Conservation (phyloP, 2,888 invertebrate species). For the Eurytoma californica region DNA sequence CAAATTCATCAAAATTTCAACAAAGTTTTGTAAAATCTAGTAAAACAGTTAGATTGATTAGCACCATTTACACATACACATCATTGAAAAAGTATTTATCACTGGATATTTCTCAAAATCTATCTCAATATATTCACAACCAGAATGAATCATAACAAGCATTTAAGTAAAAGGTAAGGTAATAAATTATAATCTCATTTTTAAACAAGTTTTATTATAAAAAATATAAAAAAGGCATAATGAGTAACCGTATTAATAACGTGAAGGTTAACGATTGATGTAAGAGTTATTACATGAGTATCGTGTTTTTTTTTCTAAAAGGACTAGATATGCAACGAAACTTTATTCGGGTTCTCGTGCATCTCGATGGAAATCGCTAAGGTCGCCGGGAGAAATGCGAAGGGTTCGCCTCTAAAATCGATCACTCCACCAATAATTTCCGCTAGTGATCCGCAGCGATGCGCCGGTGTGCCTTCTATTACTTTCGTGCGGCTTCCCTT, state of each 20-base stretch:
- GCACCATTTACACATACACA: background rate
- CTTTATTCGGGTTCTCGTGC: constrained; percentile 17
- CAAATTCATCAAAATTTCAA: too few relatives aligned
- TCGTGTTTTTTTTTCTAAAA: constrained; percentile 35
- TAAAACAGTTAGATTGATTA: background rate
- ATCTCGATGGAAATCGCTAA: background rate
- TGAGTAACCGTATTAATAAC: constrained; percentile 36
- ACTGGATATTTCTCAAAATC: background rate
- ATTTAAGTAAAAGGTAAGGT: background rate
- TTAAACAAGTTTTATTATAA: constrained; percentile 44
- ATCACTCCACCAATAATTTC: constrained; percentile 31
- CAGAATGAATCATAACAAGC: background rate
- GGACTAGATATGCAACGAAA: constrained; percentile 51
- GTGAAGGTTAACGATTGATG: constrained; percentile 19
- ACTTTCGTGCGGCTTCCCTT: background rate
- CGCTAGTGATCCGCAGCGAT: background rate
- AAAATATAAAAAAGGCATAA: constrained; percentile 33
- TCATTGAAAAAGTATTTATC: background rate
- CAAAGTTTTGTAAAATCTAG: background rate
- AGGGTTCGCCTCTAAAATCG: constrained; percentile 11
- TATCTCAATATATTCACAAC: background rate
- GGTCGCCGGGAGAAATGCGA: constrained; percentile 5
- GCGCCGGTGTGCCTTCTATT: background rate
- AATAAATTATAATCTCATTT: background rate
- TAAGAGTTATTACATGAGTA: constrained; percentile 35